Evolutionary conservation across 2,888 invertebrate genomes (phyloP), one percentile per base, ranked within the genome.

Genomic region (Epistrophe grossulariae): DNA sequence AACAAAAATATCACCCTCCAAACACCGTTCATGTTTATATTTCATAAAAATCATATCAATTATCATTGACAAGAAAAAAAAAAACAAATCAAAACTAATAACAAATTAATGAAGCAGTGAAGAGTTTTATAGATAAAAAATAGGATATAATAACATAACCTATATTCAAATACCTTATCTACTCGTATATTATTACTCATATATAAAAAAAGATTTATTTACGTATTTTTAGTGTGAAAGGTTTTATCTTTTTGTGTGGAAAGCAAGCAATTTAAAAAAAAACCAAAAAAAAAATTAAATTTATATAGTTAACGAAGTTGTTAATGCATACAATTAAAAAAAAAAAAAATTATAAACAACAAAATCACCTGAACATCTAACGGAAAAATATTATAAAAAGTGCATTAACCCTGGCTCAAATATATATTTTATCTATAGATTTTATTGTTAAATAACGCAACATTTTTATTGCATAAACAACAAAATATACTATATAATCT

Each of bases 231-330:
- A 66, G 84, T 84, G 84, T 84, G 71, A 43, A 79, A 17, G 60
- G 64, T 73, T 71, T 50, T 64, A 55, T 78, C 17, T 64, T 73
- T 62, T 71, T 17, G 85, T 78, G 85, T 85, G 81, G 55, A 74
- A 85, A 85, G 81, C 85, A 85, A 85, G 81, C 81, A 81, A 85
- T 81, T 85, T n/a, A 85, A 81, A 79, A 74, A 79, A 81, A 43
- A 1, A 9, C 9, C 66, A 80, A 78, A 78, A 76, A 84, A 80
- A 78, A 78, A 82, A 24, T 31, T 15, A 7, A 40, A 40, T 40
- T 24, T 11, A 40, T 60, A 19, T 40, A 35, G 5, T 15, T 24
- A 62, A n/a, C 15, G 24, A 60, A 60, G 24, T 35, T 35, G 13
- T 60, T 40, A 24, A 62, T 43, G 43, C 43, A 43, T 38, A 79